These are phyloP conservation scores for Resseliella maxima DNA, from an alignment of 2,888 invertebrate species.

Conservation along the genomic window DNA sequence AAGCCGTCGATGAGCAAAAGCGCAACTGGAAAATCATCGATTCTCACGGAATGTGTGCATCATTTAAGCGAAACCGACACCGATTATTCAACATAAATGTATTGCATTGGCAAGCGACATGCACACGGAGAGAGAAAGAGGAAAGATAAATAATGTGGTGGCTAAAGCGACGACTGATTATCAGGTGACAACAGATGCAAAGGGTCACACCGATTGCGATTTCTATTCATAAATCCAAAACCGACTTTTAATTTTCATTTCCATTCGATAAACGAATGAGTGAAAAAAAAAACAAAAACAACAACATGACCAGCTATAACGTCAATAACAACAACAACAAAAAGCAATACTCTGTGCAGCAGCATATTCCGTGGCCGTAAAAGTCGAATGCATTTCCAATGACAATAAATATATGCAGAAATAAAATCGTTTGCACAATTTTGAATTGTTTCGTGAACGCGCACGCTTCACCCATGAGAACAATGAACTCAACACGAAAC, in stretches of 20 bases:
- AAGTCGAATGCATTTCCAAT: constrained; percentile 21
- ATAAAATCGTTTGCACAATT: constrained; percentile 23
- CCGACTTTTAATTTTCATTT: constrained; percentile 13
- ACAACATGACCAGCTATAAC: too few species aligned
- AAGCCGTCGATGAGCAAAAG: not conserved
- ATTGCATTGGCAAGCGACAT: not conserved
- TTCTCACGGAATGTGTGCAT: constrained; percentile 33
- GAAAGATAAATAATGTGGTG: not conserved
- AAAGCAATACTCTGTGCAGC: not conserved
- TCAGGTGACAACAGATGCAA: constrained; percentile 52
- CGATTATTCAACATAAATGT: constrained; percentile 14
- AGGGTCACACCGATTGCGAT: constrained; percentile 29
- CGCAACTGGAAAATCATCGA: constrained; percentile 27
- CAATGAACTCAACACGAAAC: constrained; percentile 45
- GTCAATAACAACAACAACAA: not conserved
- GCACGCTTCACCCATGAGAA: constrained; percentile 3
- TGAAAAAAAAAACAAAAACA: not conserved
- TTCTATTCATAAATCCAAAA: constrained; percentile 46
- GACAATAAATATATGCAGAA: constrained; percentile 15
- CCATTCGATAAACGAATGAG: not conserved
- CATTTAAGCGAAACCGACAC: constrained; percentile 43
- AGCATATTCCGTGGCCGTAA: not conserved
- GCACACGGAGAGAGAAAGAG: not conserved
- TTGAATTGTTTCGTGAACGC: not conserved
- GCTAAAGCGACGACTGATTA: not conserved